phyloP scores from a whole-genome alignment of 1,140 invertebrate species.

The Eriocheir sinensis region DNA sequence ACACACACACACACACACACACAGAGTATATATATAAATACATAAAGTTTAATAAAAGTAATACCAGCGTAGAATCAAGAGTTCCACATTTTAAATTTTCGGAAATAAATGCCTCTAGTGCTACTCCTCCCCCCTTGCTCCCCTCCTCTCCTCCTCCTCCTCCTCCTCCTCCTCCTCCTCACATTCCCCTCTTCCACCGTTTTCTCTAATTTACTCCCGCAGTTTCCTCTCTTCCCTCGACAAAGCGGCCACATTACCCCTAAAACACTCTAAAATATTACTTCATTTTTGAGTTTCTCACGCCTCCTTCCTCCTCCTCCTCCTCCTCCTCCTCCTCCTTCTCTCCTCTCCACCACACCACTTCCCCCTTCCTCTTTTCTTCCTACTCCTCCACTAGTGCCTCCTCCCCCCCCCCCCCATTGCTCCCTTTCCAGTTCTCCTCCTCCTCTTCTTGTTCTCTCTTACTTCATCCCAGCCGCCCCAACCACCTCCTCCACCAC shows the following conservation, averaged over 20 bases:
- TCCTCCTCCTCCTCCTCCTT: not conserved
- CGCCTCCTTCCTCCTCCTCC: not conserved
- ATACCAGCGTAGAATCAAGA: slow-evolving; percentile 13
- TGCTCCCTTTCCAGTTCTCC: too few species aligned
- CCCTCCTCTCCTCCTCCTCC: not conserved
- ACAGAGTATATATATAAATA: not conserved
- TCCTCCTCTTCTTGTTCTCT: not conserved
- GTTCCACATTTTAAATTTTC: not conserved
- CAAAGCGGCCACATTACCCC: slow-evolving; percentile 10
- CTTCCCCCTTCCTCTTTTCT: not conserved
- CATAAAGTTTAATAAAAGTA: not conserved
- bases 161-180: not conserved
- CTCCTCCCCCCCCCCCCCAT: not conserved
- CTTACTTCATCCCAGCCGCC: not conserved
- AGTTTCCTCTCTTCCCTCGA: slow-evolving; percentile 20
- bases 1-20: slow-evolving; percentile 3
- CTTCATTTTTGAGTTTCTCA: slow-evolving; percentile 16
- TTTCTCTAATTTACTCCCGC: slow-evolving; percentile 24
- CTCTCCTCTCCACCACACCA: too few species aligned
- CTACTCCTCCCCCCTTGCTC: not conserved
- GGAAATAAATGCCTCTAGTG: not conserved
- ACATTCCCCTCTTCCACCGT: not conserved
- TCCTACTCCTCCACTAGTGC: not conserved
- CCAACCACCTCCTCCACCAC: not conserved
- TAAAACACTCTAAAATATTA: slow-evolving; percentile 27